Conservation (phyloP, 2,113 vertebrate genomes). For the Mirza zaza region DNA sequence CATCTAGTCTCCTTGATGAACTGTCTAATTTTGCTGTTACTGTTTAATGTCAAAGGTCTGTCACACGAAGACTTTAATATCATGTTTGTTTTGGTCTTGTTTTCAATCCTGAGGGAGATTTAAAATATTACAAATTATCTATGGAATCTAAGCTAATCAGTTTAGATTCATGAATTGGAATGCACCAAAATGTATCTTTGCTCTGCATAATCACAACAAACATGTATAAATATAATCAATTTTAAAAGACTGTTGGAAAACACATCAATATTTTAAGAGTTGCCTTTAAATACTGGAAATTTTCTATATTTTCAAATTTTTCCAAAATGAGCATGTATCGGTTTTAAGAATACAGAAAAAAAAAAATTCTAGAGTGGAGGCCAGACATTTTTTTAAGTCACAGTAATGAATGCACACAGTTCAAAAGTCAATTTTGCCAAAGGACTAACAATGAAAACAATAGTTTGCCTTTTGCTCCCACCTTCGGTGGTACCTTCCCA, state of each 20-base stretch:
- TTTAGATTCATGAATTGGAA: slow-evolving; percentile 19
- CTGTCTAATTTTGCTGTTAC: not conserved
- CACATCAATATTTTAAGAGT: not conserved
- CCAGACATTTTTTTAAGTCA: not conserved
- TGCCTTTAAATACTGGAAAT: not conserved
- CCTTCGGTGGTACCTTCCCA: not conserved
- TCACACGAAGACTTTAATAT: not conserved
- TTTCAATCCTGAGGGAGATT: slow-evolving; percentile 18
- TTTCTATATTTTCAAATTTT: not conserved
- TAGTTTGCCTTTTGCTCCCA: not conserved
- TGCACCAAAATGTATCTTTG: not conserved
- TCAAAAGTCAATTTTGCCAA: slow-evolving; percentile 13
- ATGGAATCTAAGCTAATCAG: slow-evolving; percentile 31
- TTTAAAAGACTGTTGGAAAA: slow-evolving; percentile 19
- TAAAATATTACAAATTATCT: slow-evolving; percentile 35
- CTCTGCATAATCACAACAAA: not conserved
- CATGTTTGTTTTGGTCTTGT: slow-evolving; percentile 27
- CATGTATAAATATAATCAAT: not conserved
- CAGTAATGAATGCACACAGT: not conserved
- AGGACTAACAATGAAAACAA: not conserved
- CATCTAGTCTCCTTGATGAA: not conserved
- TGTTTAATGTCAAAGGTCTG: not conserved
- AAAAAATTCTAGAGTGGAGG: not conserved
- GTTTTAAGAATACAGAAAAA: not conserved
- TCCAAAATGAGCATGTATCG: not conserved